These are phyloP conservation scores for Pseudorectes ferrugineus DNA, from an alignment of 2,113 vertebrate genomes.

Conservation along the genomic window DNA sequence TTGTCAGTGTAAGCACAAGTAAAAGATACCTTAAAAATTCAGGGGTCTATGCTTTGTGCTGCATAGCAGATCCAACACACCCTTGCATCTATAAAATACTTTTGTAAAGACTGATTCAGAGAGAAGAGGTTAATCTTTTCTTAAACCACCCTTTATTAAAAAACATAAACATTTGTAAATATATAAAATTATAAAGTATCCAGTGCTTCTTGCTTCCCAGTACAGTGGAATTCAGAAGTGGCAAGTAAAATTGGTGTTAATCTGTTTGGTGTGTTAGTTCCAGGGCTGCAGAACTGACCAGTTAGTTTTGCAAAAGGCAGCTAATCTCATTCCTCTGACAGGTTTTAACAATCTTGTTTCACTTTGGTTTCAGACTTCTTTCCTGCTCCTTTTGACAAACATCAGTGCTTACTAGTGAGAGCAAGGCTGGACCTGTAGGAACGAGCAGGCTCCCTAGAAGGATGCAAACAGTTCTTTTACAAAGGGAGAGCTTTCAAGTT, in stretches of 20 bases:
- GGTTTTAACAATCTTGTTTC: not conserved
- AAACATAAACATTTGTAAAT: slow-evolving; percentile 10
- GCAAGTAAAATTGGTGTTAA: not conserved
- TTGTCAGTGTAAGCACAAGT: not conserved
- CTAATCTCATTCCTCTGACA: not conserved
- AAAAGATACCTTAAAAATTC: not conserved
- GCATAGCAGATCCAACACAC: not conserved
- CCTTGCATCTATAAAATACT: not conserved
- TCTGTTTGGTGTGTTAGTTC: not conserved
- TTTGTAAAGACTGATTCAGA: not conserved
- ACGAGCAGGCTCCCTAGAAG: not conserved
- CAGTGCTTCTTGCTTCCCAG: not conserved
- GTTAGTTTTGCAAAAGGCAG: not conserved
- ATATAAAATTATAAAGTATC: slow-evolving; percentile 21
- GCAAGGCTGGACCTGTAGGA: not conserved
- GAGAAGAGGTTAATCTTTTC: not conserved
- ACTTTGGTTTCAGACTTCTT: not conserved
- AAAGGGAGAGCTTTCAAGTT: not conserved
- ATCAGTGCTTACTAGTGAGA: not conserved
- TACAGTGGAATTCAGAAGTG: not conserved
- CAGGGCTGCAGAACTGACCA: not conserved
- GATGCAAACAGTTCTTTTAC: not conserved
- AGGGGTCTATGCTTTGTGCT: not conserved
- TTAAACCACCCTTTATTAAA: slow-evolving; percentile 23
- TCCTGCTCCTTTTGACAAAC: not conserved